phyloP scores from a whole-genome alignment of 2,113 vertebrate genomes.

The Rhynchopsitta pachyrhyncha region DNA sequence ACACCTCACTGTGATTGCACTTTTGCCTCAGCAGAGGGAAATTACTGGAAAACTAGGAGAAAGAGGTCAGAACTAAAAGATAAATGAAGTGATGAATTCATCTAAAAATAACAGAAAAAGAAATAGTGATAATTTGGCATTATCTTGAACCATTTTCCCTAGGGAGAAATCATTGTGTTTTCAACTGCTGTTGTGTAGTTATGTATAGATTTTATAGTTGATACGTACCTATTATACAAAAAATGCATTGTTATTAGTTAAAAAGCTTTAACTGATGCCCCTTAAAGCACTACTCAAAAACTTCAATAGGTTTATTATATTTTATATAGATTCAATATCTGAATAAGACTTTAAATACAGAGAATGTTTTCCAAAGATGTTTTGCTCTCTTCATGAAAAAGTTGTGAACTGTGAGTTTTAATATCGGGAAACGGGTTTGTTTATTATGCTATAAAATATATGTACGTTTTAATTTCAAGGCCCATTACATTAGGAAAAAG shows the following conservation, averaged over 20 bases:
- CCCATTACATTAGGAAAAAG: constrained; percentile 50
- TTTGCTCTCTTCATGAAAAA: not conserved
- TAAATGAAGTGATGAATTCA: not conserved
- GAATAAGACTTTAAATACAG: not conserved
- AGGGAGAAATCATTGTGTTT: not conserved
- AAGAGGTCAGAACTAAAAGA: not conserved
- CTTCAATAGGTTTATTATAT: not conserved
- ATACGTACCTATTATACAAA: not conserved
- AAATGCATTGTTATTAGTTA: not conserved
- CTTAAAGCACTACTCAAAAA: not conserved
- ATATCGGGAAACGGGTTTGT: constrained; percentile 5
- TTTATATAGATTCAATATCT: not conserved
- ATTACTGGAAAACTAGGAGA: not conserved
- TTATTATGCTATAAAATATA: constrained; percentile 38
- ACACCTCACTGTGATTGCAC: not conserved
- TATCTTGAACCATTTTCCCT: not conserved
- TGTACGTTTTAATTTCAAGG: constrained; percentile 72
- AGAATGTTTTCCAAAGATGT: not conserved
- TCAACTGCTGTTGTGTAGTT: not conserved
- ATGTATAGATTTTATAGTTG: not conserved
- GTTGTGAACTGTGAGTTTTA: not conserved
- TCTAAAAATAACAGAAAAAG: not conserved
- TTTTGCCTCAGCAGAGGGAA: not conserved
- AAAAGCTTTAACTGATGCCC: not conserved
- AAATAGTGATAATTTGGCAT: not conserved